Evolutionary conservation across 2,888 invertebrate species (phyloP).

Genomic region (Esperia sulphurella): DNA sequence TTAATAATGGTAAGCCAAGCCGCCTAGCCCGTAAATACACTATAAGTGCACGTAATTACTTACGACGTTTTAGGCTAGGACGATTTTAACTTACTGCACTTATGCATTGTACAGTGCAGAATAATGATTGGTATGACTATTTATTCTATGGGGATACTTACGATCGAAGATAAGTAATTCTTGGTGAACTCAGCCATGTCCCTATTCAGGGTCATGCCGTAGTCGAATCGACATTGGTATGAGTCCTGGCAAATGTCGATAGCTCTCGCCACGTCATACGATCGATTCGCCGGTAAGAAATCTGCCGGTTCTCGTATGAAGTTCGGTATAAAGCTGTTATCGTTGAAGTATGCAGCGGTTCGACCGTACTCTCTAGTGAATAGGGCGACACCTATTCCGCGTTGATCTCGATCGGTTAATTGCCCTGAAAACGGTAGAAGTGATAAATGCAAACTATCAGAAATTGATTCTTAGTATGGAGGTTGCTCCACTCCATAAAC

Average conservation of each 20-base stretch:
- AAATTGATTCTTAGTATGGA: too few species aligned
- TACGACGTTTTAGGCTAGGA: too few species aligned
- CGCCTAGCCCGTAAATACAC: too few species aligned
- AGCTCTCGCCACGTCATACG: constrained; percentile 81
- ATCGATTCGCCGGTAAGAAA: constrained; percentile 86
- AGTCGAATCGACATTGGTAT: constrained; percentile 94
- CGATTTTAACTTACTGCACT: too few species aligned
- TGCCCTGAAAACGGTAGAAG: constrained; percentile 79
- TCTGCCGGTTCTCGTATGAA: constrained; percentile 84
- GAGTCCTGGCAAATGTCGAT: constrained; percentile 87
- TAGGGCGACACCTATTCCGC: constrained; percentile 85
- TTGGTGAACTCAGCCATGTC: constrained; percentile 93
- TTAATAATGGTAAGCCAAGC: too few species aligned
- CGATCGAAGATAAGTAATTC: constrained; percentile 85
- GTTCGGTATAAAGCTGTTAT: constrained; percentile 87
- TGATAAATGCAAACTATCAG: background rate
- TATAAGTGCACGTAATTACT: too few species aligned
- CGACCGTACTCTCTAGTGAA: constrained; percentile 89
- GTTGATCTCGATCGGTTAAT: constrained; percentile 87
- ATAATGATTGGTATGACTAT: too few species aligned
- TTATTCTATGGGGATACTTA: constrained; percentile 36
- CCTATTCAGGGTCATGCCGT: constrained; percentile 89
- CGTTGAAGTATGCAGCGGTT: constrained; percentile 89
- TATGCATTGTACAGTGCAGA: too few species aligned
- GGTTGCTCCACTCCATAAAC: too few species aligned